phyloP scores from a whole-genome alignment of 2,888 invertebrate genomes.

The Lycaena phlaeas region DNA sequence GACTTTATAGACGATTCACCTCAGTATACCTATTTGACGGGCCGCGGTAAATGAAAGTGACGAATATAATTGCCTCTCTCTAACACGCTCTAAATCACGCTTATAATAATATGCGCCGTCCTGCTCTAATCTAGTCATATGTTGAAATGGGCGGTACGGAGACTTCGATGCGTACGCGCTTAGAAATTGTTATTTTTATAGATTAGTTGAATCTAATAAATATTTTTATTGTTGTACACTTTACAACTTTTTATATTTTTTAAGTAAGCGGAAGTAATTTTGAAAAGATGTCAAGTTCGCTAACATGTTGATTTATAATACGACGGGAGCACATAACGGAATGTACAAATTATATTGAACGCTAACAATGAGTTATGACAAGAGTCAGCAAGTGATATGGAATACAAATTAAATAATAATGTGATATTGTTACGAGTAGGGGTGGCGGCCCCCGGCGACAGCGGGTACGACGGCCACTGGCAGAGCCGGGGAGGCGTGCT shows the following conservation, averaged over 20 bases:
- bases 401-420: conserved; percentile 36
- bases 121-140: conserved; percentile 43
- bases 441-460: conserved; percentile 40
- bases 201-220: no score
- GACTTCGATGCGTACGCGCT: conserved; percentile 37
- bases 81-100: conserved; percentile 30
- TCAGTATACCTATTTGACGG: no score
- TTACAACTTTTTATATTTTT: no score
- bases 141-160: conserved; percentile 26
- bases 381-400: conserved; percentile 29
- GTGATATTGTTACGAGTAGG: conserved; percentile 46
- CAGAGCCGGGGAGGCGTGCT: conserved; percentile 24
- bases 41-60: background rate
- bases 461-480: conserved; percentile 58
- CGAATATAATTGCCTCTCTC: background rate
- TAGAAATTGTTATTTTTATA: conserved; percentile 23
- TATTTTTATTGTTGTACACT: no score
- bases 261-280: no score
- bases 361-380: conserved; percentile 25
- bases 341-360: conserved; percentile 18
- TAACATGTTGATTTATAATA: no score
- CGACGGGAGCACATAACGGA: conserved; percentile 12
- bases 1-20: background rate
- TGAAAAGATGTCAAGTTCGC: no score
- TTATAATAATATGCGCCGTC: conserved; percentile 27